These are phyloP conservation scores for Anastrepha obliqua DNA, from an alignment of 1,140 invertebrate species.

Conservation along the genomic window DNA sequence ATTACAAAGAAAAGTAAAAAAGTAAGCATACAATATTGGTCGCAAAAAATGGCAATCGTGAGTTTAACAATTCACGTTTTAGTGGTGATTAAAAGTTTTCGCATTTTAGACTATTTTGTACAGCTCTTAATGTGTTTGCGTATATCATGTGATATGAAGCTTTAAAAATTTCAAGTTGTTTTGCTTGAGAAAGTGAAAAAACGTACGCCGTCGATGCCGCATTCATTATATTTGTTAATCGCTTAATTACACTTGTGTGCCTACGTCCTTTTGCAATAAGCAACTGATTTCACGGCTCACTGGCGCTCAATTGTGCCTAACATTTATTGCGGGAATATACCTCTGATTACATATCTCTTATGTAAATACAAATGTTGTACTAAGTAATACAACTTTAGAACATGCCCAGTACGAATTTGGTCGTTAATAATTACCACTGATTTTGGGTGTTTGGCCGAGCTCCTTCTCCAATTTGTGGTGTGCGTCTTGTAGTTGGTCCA, in stretches of 20 bases:
- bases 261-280: background rate
- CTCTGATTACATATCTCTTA: background rate
- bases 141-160: conserved; percentile 26
- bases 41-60: background rate
- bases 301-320: background rate
- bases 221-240: background rate
- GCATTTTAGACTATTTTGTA: background rate
- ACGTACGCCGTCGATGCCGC: background rate
- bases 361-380: background rate
- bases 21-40: background rate
- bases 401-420: too few relatives aligned
- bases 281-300: background rate
- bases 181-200: background rate
- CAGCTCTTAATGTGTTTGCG: background rate
- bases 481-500: too few relatives aligned
- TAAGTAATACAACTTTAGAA: too few relatives aligned
- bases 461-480: too few relatives aligned
- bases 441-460: too few relatives aligned
- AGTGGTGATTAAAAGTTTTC: conserved; percentile 18
- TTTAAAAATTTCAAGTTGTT: background rate
- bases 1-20: background rate
- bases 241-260: background rate
- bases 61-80: background rate
- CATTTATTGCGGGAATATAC: too few relatives aligned
- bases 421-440: too few relatives aligned